Evolutionary conservation across 2,113 vertebrate genomes (phyloP), one percentile per base, ranked within the genome.

Genomic region (Anseranas semipalmata): DNA sequence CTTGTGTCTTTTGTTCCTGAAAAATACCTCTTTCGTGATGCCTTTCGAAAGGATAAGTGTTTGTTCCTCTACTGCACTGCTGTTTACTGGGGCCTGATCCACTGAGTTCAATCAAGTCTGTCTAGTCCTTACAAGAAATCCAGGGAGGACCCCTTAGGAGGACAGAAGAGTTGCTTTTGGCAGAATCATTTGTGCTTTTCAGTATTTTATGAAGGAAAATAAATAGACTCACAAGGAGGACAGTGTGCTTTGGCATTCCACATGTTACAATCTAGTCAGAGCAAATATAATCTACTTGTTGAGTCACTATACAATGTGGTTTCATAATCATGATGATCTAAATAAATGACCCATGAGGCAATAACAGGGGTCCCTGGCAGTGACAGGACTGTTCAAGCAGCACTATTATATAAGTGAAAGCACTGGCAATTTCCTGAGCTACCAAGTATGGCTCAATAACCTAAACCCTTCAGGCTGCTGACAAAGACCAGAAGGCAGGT

Each of bases 191-290:
- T 87, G 22, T 58, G 24, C 9, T 59, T 32, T 73, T 91, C 37
- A 85, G 50, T 91, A 87, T 93, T 96, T 94, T 62, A 88, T 87
- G 67, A 70, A 50, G 59, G 22, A 87, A 85, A 94, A 90, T 87
- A 45, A 58, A 76, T 43, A 83, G 32, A 10, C 39, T 94, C 25
- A 50, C 8, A 32, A 89, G 25, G 18, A 85, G 18, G 33, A 83
- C 74, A 33, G 41, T 2, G 19, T 45, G 27, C 33, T 37, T 83
- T 48, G 62, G 33, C 52, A 60, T 66, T 79, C 48, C 3, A 3
- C 56, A 10, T 55, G 20, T 63, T 84, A 60, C 30, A 68, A 33
- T 45, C 60, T 18, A 39, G 48, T 48, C 66, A 72, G 30, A 91
- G 43, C 43, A 89, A 78, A 82, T 7, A 46, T 5, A 60, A 91